Evolutionary conservation across 2,797 vertebrate species (phyloP).

Genomic region (Ibycter americanus): DNA sequence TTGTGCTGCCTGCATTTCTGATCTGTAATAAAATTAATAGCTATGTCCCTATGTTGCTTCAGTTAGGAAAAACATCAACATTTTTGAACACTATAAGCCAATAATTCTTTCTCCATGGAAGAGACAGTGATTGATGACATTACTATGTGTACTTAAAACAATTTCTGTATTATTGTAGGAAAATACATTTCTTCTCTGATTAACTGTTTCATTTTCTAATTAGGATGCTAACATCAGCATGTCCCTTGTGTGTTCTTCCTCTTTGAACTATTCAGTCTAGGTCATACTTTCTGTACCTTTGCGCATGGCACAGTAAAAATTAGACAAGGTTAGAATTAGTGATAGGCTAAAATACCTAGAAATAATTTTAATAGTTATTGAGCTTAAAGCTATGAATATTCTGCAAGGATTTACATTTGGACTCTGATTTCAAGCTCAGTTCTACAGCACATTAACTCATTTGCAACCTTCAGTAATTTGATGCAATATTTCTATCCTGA

Average conservation of each 20-base stretch:
- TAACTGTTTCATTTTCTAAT: slow-evolving; percentile 52
- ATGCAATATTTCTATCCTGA: not conserved
- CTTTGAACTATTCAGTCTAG: slow-evolving; percentile 27
- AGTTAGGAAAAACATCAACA: not conserved
- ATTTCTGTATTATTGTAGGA: not conserved
- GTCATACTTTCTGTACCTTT: slow-evolving; percentile 38
- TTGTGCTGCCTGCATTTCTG: slow-evolving; percentile 13
- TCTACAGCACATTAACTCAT: not conserved
- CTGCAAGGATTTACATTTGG: not conserved
- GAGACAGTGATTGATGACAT: not conserved
- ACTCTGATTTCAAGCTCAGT: not conserved
- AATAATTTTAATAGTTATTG: slow-evolving; percentile 3
- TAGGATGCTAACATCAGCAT: not conserved
- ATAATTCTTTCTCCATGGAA: not conserved
- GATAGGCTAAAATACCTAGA: not conserved
- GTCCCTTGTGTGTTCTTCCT: slow-evolving; percentile 19
- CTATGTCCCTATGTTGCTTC: not conserved
- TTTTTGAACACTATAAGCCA: not conserved
- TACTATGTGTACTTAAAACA: not conserved
- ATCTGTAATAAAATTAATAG: slow-evolving; percentile 6
- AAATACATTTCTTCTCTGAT: not conserved
- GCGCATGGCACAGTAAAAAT: slow-evolving; percentile 9
- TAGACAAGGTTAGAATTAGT: not conserved
- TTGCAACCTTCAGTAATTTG: not conserved
- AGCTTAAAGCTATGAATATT: not conserved